A percentile compares a stretch with the other conserved stretches of the same genome.
phyloP scores from a whole-genome alignment of 2,113 vertebrate species.

The Stictonetta naevosa region DNA sequence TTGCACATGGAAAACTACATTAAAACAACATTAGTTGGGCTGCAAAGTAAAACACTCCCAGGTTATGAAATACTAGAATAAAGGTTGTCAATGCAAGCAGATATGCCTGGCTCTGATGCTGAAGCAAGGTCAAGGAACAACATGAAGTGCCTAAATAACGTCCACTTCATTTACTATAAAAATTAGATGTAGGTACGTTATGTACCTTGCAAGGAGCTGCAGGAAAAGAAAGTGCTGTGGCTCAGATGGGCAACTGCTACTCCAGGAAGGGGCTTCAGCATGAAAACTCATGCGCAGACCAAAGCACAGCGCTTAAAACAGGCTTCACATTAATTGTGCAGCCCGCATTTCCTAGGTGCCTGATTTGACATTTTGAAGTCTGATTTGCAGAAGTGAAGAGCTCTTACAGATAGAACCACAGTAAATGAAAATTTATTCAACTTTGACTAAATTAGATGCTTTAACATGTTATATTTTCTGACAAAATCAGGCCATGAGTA shows the following conservation, averaged over 20 bases:
- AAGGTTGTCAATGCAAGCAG: not conserved
- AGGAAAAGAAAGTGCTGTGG: fast-evolving
- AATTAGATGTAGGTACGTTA: not conserved
- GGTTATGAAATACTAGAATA: not conserved
- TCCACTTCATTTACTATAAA: not conserved
- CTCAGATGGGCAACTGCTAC: not conserved
- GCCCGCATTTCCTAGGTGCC: not conserved
- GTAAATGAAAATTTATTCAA: not conserved
- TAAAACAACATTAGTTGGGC: not conserved
- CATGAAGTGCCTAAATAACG: not conserved
- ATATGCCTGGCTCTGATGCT: not conserved
- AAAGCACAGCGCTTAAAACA: not conserved
- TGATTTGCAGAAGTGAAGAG: not conserved
- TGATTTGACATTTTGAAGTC: not conserved
- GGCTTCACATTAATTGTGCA: not conserved
- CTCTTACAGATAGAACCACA: not conserved
- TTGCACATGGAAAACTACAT: not conserved
- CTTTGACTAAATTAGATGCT: constrained; percentile 3
- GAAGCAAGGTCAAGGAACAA: not conserved
- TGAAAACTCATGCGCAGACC: not conserved
- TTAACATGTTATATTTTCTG: not conserved
- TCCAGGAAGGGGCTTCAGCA: not conserved
- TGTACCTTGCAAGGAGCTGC: not conserved
- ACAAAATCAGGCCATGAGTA: constrained; percentile 18
- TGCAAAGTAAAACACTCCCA: not conserved